A percentile compares a stretch with the other conserved stretches of the same genome.
phyloP scores from a whole-genome alignment of 2,888 invertebrate species.

The Diarsia rubi region DNA sequence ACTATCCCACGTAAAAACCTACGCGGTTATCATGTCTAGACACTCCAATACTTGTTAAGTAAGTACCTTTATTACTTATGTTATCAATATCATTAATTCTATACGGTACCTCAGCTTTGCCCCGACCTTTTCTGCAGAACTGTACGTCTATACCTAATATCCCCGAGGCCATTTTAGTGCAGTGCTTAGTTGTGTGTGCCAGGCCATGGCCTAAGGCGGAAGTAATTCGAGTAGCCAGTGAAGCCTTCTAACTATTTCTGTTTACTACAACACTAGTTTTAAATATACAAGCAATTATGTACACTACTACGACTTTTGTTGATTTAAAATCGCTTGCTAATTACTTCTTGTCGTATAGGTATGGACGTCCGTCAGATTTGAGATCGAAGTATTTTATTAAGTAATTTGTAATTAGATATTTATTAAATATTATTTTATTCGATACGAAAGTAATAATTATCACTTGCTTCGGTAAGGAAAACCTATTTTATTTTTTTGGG shows the following conservation, averaged over 20 bases:
- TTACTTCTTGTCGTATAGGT: not conserved
- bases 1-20: not conserved
- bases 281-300: conserved; percentile 33
- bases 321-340: conserved; percentile 15
- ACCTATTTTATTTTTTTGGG: too few relatives aligned
- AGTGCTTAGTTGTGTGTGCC: conserved; percentile 18
- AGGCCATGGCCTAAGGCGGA: conserved; percentile 62
- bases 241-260: conserved; percentile 68
- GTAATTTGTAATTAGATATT: conserved; percentile 5
- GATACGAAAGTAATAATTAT: not conserved
- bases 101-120: not conserved
- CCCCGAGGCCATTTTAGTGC: conserved; percentile 56
- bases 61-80: conserved; percentile 3
- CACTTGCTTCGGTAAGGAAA: too few relatives aligned
- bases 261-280: conserved; percentile 45
- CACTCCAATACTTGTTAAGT: not conserved
- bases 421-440: not conserved
- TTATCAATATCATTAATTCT: not conserved
- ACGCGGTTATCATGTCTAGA: conserved; percentile 22
- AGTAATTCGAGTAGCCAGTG: conserved; percentile 69
- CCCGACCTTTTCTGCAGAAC: conserved; percentile 17
- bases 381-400: conserved; percentile 18
- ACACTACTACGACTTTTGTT: conserved; percentile 17
- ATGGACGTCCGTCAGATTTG: not conserved
- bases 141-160: conserved; percentile 18